A percentile compares a stretch with the other conserved stretches of the same genome.
Evolutionary conservation across 2,113 vertebrate species (phyloP).

Genomic region (Phycodurus eques): DNA sequence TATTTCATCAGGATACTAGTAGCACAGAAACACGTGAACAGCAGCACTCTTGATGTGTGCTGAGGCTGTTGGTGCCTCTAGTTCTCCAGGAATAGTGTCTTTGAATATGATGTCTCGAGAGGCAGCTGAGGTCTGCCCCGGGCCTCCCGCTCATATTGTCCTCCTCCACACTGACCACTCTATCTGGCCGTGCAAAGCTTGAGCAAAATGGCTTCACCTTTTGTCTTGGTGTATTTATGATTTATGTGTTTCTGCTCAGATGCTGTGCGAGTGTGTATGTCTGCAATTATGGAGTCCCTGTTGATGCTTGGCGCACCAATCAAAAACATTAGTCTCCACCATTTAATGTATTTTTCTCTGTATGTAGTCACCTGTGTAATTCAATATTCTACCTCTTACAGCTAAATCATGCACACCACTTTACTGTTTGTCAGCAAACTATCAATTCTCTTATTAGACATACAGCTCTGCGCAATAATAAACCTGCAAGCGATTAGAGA

Average conservation of each 20-base stretch:
- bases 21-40: conserved; percentile 50
- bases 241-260: conserved; percentile 53
- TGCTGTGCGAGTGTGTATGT: conserved; percentile 17
- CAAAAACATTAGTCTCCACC: conserved; percentile 67
- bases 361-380: conserved; percentile 62
- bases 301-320: conserved; percentile 56
- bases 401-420: conserved; percentile 55
- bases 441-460: conserved; percentile 61
- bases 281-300: conserved; percentile 36
- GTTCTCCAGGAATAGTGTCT: conserved; percentile 57
- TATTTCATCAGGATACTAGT: conserved; percentile 67
- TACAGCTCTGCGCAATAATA: conserved; percentile 39
- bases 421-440: conserved; percentile 66
- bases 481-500: conserved; percentile 59
- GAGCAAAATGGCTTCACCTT: conserved; percentile 66
- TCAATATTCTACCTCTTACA: conserved; percentile 62
- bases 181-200: conserved; percentile 57
- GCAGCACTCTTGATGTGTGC: conserved; percentile 63
- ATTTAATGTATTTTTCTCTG: conserved; percentile 49
- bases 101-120: conserved; percentile 61
- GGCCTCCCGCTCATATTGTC: conserved; percentile 66
- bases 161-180: conserved; percentile 69
- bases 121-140: conserved; percentile 41
- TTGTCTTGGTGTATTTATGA: conserved; percentile 66
- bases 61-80: conserved; percentile 32